phyloP scores from a whole-genome alignment of 2,888 invertebrate species.

The Caenorhabditis zanzibari region DNA sequence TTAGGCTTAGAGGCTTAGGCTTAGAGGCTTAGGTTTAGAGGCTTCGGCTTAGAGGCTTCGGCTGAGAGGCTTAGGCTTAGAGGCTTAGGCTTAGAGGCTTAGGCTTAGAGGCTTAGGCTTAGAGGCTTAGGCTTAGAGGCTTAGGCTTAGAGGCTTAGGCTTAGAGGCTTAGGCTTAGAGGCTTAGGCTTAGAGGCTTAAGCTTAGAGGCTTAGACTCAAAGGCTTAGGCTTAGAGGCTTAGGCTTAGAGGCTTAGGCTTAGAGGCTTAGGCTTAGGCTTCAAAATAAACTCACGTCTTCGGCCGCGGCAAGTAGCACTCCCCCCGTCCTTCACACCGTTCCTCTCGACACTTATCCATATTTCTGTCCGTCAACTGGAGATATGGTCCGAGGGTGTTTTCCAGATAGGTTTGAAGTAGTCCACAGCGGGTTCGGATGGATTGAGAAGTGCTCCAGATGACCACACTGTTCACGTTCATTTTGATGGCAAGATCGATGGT shows the following conservation, averaged over 20 bases:
- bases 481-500: slow-evolving; percentile 73
- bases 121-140: not conserved
- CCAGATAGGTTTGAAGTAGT: slow-evolving; percentile 63
- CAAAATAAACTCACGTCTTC: slow-evolving; percentile 20
- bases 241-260: no score
- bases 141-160: not conserved
- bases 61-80: no score
- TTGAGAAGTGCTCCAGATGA: slow-evolving; percentile 75
- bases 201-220: not conserved
- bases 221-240: no score
- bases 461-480: slow-evolving; percentile 72
- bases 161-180: not conserved
- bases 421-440: slow-evolving; percentile 69
- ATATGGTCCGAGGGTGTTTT: slow-evolving; percentile 65
- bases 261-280: not conserved
- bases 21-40: no score
- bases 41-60: no score
- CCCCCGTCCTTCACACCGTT: slow-evolving; percentile 41
- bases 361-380: slow-evolving; percentile 32
- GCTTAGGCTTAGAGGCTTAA: not conserved
- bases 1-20: not conserved
- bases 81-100: no score
- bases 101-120: no score
- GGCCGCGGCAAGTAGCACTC: slow-evolving; percentile 57
- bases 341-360: slow-evolving; percentile 53